Base-by-base conservation (phyloP, 2,113 vertebrate genomes). In the Dasyprocta punctata region DNA sequence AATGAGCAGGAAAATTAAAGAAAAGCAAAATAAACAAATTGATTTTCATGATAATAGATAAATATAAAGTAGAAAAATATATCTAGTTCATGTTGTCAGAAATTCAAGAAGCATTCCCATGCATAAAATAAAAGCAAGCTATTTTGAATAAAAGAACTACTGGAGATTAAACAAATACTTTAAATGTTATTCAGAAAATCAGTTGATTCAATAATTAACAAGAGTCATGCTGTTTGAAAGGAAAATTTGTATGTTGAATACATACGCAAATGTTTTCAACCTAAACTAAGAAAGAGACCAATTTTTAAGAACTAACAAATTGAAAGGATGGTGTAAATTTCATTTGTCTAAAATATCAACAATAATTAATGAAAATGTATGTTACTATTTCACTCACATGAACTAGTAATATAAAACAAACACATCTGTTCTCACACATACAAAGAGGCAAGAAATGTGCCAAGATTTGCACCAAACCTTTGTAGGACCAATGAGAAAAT, bases 91-190 rank as follows among this genome's bases (percentile, higher is more conserved):
- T 78, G 38, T 26, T 30, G 13, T 58, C 61, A 85, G 26, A 84
- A 80, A 88, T 84, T 97, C 36, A 83, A 65, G 38, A 80, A 91
- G 9, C 60, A 7, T 95, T 90, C 44, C 60, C 4, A 85, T 28
- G 4, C 33, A 52, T 73, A 73, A 93, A 90, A 61, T 26, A 83
- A 87, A 36, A 92, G 63, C 7, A 87, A 67, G 4, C 0, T 38
- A 24, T 5, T 60, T 44, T 83, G 56, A 82, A 41, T 81, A 63
- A 87, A 83, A 49, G 14, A 33, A 90, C 7, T 67, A 56, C 13
- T 52, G 3, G n/a, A 67, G 20, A 93, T 75, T 78, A 65, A 36
- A 9, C 4, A 86, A 93, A 36, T 3, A 19, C 56, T 86, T 44
- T 24, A 78, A 56, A 56, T 54, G 11, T 41, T 61, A 52, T 54